phyloP scores from a whole-genome alignment of 35 echinoderm and acorn worm species.

The Chiridota heheva region DNA sequence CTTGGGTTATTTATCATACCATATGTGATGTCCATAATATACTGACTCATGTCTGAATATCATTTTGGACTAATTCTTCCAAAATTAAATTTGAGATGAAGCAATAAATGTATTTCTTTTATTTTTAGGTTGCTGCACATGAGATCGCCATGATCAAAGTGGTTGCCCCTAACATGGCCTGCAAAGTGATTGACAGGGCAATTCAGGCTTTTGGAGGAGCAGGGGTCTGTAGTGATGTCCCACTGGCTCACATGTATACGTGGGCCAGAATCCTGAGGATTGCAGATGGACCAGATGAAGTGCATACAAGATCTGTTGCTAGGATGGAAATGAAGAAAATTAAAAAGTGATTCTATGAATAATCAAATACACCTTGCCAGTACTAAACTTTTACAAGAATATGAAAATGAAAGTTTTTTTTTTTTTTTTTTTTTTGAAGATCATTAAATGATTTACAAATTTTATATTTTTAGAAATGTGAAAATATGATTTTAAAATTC shows the following conservation, averaged over 20 bases:
- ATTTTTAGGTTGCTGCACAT: slow-evolving; percentile 66
- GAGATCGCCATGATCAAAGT: slow-evolving; percentile 99
- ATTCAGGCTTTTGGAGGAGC: slow-evolving; percentile 91
- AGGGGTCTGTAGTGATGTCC: slow-evolving; percentile 71
- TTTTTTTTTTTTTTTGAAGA: no score
- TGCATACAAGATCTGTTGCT: slow-evolving; percentile 72
- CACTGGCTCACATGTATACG: slow-evolving; percentile 59
- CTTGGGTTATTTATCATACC: no score
- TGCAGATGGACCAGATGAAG: slow-evolving; percentile 98
- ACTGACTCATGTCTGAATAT: no score
- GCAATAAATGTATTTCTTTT: not conserved
- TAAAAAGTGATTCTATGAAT: no score
- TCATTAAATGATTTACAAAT: no score
- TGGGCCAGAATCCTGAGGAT: slow-evolving; percentile 72
- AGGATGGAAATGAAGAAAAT: slow-evolving; percentile 87
- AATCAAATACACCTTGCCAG: no score
- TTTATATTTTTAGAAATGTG: no score
- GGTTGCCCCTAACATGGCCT: slow-evolving; percentile 85
- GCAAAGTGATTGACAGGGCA: slow-evolving; percentile 74
- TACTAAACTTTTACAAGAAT: no score
- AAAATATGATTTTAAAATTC: no score
- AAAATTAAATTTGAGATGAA: not conserved
- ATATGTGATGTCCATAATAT: no score
- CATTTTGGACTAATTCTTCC: no score
- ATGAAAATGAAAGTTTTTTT: no score